phyloP scores from a whole-genome alignment of 2,888 invertebrate genomes.

The Ischnus inquisitorius region DNA sequence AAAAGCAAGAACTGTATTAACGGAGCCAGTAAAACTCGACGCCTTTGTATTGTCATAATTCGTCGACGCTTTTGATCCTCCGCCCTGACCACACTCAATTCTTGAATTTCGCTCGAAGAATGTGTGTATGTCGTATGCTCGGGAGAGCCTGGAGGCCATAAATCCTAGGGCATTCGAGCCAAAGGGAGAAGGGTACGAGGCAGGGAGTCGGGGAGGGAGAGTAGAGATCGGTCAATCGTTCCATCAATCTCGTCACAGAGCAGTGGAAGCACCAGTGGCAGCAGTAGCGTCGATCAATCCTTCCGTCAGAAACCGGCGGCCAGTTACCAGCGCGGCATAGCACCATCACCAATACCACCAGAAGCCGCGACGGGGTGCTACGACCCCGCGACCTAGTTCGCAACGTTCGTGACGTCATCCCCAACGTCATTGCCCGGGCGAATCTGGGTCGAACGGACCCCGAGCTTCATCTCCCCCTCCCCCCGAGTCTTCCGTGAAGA shows the following conservation, averaged over 20 bases:
- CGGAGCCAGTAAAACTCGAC: background rate
- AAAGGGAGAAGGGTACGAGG: background rate
- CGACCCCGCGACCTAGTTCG: conserved; percentile 83
- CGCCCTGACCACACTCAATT: conserved; percentile 25
- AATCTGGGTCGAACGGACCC: conserved; percentile 90
- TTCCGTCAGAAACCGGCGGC: conserved; percentile 68
- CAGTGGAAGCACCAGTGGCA: conserved; percentile 30
- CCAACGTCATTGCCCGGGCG: conserved; percentile 86
- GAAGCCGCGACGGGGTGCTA: conserved; percentile 77
- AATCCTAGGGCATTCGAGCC: conserved; percentile 27
- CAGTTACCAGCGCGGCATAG: conserved; percentile 58
- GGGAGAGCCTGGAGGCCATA: conserved; percentile 30
- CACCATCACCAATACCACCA: conserved; percentile 42
- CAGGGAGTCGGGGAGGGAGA: conserved; percentile 10
- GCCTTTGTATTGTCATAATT: background rate
- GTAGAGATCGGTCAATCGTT: conserved; percentile 63
- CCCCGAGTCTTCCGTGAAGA: conserved; percentile 80
- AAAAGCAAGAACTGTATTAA: no score
- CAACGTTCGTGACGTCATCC: conserved; percentile 82
- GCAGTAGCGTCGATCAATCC: conserved; percentile 67
- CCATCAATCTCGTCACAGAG: conserved; percentile 63
- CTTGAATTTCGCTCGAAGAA: background rate
- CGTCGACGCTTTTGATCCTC: background rate
- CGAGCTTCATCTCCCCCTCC: conserved; percentile 85
- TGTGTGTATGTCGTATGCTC: conserved; percentile 1